Base-by-base conservation (phyloP, 2,113 vertebrate species). In the Ariopsis seemanni region DNA sequence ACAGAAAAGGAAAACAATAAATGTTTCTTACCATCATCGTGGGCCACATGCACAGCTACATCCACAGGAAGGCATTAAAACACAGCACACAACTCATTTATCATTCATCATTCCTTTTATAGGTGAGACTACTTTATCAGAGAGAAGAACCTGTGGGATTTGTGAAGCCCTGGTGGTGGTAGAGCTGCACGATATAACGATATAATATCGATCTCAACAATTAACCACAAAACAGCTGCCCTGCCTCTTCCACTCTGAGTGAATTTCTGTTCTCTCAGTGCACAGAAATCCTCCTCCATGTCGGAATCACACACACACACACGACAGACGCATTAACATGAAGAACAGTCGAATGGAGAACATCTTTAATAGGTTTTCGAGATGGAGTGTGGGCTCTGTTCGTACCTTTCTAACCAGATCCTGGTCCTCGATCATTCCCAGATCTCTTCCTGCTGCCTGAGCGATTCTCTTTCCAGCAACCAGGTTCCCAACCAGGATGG, bases 401-500 rank as follows among this genome's bases (percentile, higher is more conserved):
- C 57, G 7, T 94, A 99, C 98, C 96, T 99, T 99, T 86, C 97
- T 96, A 58, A 98, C 96, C 12, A 98, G 95, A 91, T 99, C 98
- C 57, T 99, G 98, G 93, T 99, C 98, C 91, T 99, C 98, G 52
- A 97, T 96, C 91, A 99, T 96, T 75, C 98, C 98, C 12, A 99
- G 96, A 90, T 99, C 98, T 91, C 98, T 95, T 60, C 98, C 98
- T n/a, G 97, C 94, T 80, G 98, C 98, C 93, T 99, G 98, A 85
- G 98, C 98, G 1, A 99, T 98, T 78, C 98, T 95, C 94, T 99
- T 99, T 89, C 98, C 98, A 86, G 98, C 98, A 88, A 99, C 98
- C 93, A 99, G 95, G 92, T 99, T 99, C 52, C 98, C 98, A 91
- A 99, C 97, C 96, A 99, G 96, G 91, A 99, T 97, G 60, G 98